These are phyloP conservation scores for Aphelenchoides fujianensis DNA, from an alignment of 1,140 invertebrate genomes.

Conservation along the genomic window DNA sequence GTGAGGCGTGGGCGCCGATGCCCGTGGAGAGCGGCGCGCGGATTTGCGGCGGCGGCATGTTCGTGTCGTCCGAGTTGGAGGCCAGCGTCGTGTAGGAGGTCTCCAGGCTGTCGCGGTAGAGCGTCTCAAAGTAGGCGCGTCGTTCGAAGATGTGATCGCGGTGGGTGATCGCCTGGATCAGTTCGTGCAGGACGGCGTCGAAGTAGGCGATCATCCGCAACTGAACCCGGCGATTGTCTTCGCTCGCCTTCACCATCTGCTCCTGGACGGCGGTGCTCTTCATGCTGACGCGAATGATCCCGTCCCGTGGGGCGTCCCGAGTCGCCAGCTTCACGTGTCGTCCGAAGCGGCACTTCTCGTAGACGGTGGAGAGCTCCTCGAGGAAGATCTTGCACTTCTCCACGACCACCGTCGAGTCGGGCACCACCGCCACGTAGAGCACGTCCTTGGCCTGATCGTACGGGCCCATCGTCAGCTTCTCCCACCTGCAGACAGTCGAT, in stretches of 20 bases:
- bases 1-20: conserved; percentile 15
- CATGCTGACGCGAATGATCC: conserved; percentile 75
- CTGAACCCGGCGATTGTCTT: background rate
- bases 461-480: conserved; percentile 72
- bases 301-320: conserved; percentile 75
- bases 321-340: conserved; percentile 77
- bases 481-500: no score
- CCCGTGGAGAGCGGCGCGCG: conserved; percentile 7
- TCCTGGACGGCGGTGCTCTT: background rate
- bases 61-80: conserved; percentile 25
- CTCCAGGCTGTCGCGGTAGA: conserved; percentile 36
- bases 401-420: conserved; percentile 81
- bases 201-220: background rate
- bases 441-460: conserved; percentile 86
- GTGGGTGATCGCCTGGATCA: background rate
- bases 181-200: background rate
- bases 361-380: conserved; percentile 54
- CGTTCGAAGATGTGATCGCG: conserved; percentile 42
- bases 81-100: conserved; percentile 36
- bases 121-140: conserved; percentile 36
- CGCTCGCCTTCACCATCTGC: background rate
- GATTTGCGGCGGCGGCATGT: conserved; percentile 37
- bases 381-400: conserved; percentile 65
- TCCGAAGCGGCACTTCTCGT: conserved; percentile 74
- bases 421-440: conserved; percentile 84